phyloP scores from a whole-genome alignment of 2,113 vertebrate species.

The Istiophorus platypterus region DNA sequence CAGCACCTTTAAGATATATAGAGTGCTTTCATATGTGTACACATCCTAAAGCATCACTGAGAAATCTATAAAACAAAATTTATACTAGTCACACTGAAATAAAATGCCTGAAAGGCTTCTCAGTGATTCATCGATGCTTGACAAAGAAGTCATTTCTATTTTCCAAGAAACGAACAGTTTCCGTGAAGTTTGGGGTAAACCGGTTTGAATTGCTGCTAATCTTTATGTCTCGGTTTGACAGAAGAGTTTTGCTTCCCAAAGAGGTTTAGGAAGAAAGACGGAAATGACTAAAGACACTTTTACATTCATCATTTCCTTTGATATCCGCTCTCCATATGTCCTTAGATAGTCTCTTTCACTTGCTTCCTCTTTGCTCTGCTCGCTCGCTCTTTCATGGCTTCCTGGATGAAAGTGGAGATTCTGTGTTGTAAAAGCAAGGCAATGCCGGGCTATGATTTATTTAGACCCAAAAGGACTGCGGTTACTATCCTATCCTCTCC shows the following conservation, averaged over 20 bases:
- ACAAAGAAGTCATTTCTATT: background rate
- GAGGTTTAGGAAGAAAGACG: constrained; percentile 47
- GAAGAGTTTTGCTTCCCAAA: constrained; percentile 39
- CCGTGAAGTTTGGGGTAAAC: background rate
- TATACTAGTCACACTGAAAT: background rate
- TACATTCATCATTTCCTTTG: constrained; percentile 63
- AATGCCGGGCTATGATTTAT: constrained; percentile 76
- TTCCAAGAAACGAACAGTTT: constrained; percentile 3
- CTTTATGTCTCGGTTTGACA: constrained; percentile 22
- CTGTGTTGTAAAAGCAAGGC: constrained; percentile 70
- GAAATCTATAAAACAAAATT: background rate
- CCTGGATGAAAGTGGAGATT: constrained; percentile 71
- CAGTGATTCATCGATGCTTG: background rate
- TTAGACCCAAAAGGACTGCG: constrained; percentile 66
- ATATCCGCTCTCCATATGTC: constrained; percentile 57
- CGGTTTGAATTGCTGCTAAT: constrained; percentile 9
- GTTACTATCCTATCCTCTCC: constrained; percentile 55
- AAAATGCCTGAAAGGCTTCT: background rate
- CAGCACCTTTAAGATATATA: background rate
- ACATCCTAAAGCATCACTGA: background rate
- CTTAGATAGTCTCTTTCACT: constrained; percentile 55
- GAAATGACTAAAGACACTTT: constrained; percentile 63
- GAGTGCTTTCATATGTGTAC: background rate
- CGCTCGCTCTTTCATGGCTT: constrained; percentile 64
- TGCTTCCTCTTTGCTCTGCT: constrained; percentile 29